A percentile compares a stretch with the other conserved stretches of the same genome.
phyloP scores from a whole-genome alignment of 2,888 invertebrate species.

The Lasioglossum calceatum region DNA sequence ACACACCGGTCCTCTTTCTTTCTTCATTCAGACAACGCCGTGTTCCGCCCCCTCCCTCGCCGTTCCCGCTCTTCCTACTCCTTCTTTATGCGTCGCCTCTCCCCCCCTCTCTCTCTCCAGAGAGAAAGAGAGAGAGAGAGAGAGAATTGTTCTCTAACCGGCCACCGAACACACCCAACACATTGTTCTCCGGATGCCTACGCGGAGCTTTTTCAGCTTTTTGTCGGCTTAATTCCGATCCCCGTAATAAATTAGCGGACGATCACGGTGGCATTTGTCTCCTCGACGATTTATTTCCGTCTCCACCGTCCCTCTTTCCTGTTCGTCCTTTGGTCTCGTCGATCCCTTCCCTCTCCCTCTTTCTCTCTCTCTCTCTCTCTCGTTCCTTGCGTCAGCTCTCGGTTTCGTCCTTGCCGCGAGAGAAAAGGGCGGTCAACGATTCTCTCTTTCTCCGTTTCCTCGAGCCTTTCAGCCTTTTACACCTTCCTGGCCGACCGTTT shows the following conservation, averaged over 20 bases:
- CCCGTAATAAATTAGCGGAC: constrained; percentile 82
- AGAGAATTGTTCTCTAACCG: constrained; percentile 48
- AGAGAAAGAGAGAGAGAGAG: constrained; percentile 25
- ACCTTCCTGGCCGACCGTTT: constrained; percentile 48
- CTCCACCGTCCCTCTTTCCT: constrained; percentile 26
- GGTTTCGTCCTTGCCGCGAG: constrained; percentile 73
- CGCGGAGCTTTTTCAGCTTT: constrained; percentile 76
- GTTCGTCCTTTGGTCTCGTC: not conserved
- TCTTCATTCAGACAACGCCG: constrained; percentile 45
- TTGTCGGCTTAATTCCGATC: constrained; percentile 82
- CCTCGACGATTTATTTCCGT: constrained; percentile 79
- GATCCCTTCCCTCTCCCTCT: not conserved
- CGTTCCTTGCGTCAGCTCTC: constrained; percentile 15
- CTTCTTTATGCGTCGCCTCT: constrained; percentile 50
- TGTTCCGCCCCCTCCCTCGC: constrained; percentile 44
- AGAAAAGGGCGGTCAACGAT: constrained; percentile 54
- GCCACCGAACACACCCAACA: constrained; percentile 74
- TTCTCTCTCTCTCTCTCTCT: not conserved
- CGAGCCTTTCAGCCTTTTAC: constrained; percentile 35
- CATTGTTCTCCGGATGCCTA: constrained; percentile 79
- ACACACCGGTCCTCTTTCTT: constrained; percentile 41
- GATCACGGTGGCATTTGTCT: constrained; percentile 84
- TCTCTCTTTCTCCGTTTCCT: constrained; percentile 12
- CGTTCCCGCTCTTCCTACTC: constrained; percentile 28
- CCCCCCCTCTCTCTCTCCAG: not conserved